Evolutionary conservation across 2,797 vertebrate species (phyloP), one percentile per base, ranked within the genome.

Genomic region (Lophius americanus): DNA sequence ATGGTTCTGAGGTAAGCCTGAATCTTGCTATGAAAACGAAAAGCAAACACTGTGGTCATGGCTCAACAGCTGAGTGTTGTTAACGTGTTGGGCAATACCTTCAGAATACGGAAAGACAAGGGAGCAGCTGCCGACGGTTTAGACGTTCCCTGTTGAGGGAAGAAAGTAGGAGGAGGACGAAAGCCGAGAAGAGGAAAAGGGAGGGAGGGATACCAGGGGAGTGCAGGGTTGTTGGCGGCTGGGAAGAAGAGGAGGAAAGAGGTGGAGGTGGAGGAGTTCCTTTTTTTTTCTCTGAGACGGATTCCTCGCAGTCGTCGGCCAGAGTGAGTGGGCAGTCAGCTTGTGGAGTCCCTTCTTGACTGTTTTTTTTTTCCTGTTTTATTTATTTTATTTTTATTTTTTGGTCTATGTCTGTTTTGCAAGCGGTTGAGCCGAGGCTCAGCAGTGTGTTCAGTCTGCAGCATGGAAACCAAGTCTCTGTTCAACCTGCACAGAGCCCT

Each of bases 401-500:
- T 13, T 33, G 9, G 6, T 51, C 7, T 48, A 7, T 60, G 64
- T 70, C 54, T 59, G 67, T 33, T 44, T 7, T 43, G 70, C 13
- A 14, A 1, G 56, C 52, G 5, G 64, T 3, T 5, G 13, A 57
- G 62, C 51, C 2, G 77, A 41, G 13, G 58, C 60, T 4, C 41
- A 2, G n/a, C 4, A 56, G 23, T 36, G 64, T 44, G 10, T 60
- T 66, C 48, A 44, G 53, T 10, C 79, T 66, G 55, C 81, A 85
- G 60, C 81, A 96, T 96, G 95, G 95, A 96, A 85, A 73, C 89
- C 68, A 95, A 92, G 86, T 91, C 95, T 59, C 73, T 93, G 76
- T 96, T 95, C 93, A 95, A 89, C 65, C 91, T 96, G 71, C 94
- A 95, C 76, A 93, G 94, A 92, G 96, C 96, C 9, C 91, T 97